phyloP scores from a whole-genome alignment of 2,888 invertebrate species.

The Troilus luridus region DNA sequence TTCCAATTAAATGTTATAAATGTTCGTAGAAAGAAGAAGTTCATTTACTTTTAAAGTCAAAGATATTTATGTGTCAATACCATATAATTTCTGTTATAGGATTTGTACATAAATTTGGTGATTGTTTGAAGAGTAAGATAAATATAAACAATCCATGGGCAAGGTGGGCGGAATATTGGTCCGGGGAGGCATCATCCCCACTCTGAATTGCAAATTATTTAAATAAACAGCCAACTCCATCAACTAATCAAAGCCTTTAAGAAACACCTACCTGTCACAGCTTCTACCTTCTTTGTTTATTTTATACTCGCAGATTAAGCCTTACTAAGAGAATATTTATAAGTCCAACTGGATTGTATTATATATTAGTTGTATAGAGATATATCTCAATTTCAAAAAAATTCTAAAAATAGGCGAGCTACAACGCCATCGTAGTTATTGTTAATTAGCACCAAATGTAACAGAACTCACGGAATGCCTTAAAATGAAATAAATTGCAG shows the following conservation, averaged over 20 bases:
- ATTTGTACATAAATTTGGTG: not conserved
- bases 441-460: too few species aligned
- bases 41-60: not conserved
- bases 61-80: not conserved
- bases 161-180: conserved; percentile 10
- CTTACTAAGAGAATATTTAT: not conserved
- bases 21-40: not conserved
- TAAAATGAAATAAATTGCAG: too few species aligned
- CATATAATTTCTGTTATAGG: not conserved
- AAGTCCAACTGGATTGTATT: not conserved
- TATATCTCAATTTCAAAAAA: too few species aligned
- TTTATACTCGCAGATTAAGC: not conserved
- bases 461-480: too few species aligned
- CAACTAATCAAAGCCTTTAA: conserved; percentile 26
- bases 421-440: too few species aligned
- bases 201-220: conserved; percentile 49
- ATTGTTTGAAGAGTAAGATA: not conserved
- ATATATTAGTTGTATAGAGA: too few species aligned
- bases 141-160: not conserved
- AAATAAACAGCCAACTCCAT: not conserved
- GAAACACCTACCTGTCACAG: not conserved
- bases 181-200: not conserved
- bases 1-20: not conserved
- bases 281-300: not conserved
- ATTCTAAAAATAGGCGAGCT: too few species aligned